phyloP scores from a whole-genome alignment of 2,888 invertebrate species.

The Callosobruchus maculatus region DNA sequence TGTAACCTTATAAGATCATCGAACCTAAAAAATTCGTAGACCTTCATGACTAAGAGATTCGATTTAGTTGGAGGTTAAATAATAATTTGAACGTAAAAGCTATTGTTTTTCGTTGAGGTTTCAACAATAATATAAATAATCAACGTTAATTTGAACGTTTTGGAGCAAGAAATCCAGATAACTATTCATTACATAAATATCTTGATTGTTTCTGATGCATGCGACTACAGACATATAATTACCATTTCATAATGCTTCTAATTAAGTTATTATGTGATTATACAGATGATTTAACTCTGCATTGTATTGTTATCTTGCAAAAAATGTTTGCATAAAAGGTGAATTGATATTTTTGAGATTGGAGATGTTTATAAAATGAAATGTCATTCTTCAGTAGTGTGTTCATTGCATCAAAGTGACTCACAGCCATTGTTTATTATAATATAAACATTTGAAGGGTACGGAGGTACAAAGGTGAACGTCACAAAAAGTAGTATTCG shows the following conservation, averaged over 20 bases:
- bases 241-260: not conserved
- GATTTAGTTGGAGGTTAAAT: not conserved
- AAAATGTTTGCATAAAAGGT: no score
- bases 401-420: no score
- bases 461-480: no score
- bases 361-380: no score
- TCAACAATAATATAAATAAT: not conserved
- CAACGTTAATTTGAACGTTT: not conserved
- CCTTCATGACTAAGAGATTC: not conserved
- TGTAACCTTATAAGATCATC: not conserved
- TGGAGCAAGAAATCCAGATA: not conserved
- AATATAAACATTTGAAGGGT: no score
- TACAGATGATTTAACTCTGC: not conserved
- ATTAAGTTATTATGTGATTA: not conserved
- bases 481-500: no score
- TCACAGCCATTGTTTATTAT: no score
- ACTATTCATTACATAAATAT: not conserved
- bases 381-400: no score
- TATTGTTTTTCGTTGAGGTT: not conserved
- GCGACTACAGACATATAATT: not conserved
- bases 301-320: no score
- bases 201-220: not conserved
- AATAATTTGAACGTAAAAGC: not conserved
- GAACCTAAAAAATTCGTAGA: not conserved
- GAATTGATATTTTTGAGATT: no score